phyloP scores from a whole-genome alignment of 1,140 invertebrate species.

The Cheumatopsyche charites region DNA sequence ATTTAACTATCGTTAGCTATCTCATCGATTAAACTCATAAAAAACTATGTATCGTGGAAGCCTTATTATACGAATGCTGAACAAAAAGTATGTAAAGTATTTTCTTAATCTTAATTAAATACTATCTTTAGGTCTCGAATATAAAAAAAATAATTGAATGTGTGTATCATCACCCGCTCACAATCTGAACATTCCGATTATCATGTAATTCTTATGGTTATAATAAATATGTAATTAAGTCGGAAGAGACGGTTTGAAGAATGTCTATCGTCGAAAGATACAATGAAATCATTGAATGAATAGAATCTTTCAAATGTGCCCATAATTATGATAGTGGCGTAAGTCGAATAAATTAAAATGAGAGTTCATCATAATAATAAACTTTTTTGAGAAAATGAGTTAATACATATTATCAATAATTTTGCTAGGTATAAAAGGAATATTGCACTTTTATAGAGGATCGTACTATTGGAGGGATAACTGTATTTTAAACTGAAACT shows the following conservation, averaged over 20 bases:
- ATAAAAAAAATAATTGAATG: constrained; percentile 20
- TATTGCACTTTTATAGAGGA: no score
- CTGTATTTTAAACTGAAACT: no score
- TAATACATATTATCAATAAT: no score
- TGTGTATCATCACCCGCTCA: constrained; percentile 44
- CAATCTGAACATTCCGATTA: constrained; percentile 46
- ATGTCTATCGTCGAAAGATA: background rate
- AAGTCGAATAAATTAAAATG: background rate
- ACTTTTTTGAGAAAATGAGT: no score
- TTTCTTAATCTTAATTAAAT: constrained; percentile 32
- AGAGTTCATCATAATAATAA: background rate
- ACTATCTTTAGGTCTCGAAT: constrained; percentile 3
- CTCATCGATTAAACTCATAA: constrained; percentile 37
- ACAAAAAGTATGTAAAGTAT: constrained; percentile 34
- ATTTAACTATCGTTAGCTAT: constrained; percentile 39
- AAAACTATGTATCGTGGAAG: constrained; percentile 45
- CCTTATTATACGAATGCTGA: constrained; percentile 41
- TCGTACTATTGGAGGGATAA: no score
- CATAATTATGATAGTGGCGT: background rate
- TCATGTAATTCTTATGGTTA: constrained; percentile 41
- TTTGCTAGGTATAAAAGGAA: no score
- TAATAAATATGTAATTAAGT: constrained; percentile 23
- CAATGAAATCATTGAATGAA: no score
- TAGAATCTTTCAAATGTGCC: background rate
- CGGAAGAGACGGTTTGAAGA: background rate